Base-by-base conservation (phyloP, 2,797 vertebrate species). In the Hoplostethus atlanticus region DNA sequence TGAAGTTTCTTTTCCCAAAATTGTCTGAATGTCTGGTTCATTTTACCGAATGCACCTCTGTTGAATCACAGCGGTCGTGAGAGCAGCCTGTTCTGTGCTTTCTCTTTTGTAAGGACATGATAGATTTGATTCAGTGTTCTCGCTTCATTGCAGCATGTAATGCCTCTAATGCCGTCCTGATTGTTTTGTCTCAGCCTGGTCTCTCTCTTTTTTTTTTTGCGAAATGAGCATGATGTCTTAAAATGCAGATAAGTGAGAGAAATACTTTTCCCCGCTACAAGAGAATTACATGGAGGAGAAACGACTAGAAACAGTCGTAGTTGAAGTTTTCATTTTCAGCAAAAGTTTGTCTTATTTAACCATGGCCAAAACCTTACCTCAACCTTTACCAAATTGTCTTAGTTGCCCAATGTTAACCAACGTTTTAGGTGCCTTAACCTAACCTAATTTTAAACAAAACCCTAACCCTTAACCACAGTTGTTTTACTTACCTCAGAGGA, bases 1-100 rank as follows among this genome's bases (percentile, higher is more conserved):
- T 55, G 10, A 76, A 55, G 58, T 77, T 65, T 50, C 54, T 77
- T 68, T 64, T 55, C 48, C 46, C 1, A 16, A 25, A 42, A 59
- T 46, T 36, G 31, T 8, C 38, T 40, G 38, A 40, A 44, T 57
- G 21, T 13, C 9, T 42, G 17, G 1, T 48, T 66, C 42, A 12
- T 68, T 34, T 56, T 15, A 53, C 15, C 42, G 55, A 15, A 59
- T 68, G 56, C 40, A 9, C 28, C 38, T 30, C 4, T 16, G 52
- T 21, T 68, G 42, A 46, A 42, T 72, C 25, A 8, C 31, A 47
- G 4, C 36, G 67, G 56, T 79, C 56, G 53, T 64, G 5, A 56
- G 51, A 71, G 61, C 40, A 64, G 15, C 2, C 4, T 25, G 12
- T 0, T 53, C 10, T 40, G 36, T 55, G 42, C 51, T 56, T 51